A percentile compares a stretch with the other conserved stretches of the same genome.
Conservation (phyloP, 2,888 invertebrate genomes). For the Oscheius sp. region DNA sequence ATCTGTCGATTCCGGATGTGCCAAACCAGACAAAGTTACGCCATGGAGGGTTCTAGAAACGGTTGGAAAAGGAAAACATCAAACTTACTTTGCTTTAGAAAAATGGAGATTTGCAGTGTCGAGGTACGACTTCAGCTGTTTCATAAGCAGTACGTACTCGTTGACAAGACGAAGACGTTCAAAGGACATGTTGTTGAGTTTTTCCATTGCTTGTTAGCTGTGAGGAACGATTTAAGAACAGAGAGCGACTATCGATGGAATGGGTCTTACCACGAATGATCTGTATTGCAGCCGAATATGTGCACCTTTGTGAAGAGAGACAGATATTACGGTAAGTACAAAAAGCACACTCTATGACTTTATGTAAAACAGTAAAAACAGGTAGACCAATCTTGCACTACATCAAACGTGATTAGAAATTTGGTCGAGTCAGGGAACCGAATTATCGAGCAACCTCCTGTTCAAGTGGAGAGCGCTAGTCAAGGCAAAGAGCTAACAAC, state of each 20-base stretch:
- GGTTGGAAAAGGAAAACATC: neutral
- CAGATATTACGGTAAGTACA: too few relatives aligned
- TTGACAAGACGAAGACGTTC: slow-evolving; percentile 24
- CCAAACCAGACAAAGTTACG: slow-evolving; percentile 21
- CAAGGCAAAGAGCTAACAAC: too few relatives aligned
- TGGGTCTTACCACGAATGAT: too few relatives aligned
- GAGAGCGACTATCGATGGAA: neutral
- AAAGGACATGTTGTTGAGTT: slow-evolving; percentile 32
- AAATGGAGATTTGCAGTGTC: slow-evolving; percentile 11
- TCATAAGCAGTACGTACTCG: slow-evolving; percentile 12
- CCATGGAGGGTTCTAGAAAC: slow-evolving; percentile 26
- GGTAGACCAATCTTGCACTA: too few relatives aligned
- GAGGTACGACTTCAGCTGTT: slow-evolving; percentile 13
- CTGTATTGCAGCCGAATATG: too few relatives aligned
- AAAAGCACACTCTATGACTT: too few relatives aligned
- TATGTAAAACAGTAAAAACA: too few relatives aligned
- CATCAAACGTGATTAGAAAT: too few relatives aligned
- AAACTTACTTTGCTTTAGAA: slow-evolving; percentile 34
- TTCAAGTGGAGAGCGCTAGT: too few relatives aligned
- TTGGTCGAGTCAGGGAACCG: too few relatives aligned
- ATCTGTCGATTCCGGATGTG: slow-evolving; percentile 15
- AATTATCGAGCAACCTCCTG: too few relatives aligned
- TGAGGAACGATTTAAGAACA: neutral
- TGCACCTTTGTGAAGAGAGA: too few relatives aligned
- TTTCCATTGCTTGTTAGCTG: slow-evolving; percentile 14